Conservation (phyloP, 2,797 vertebrate genomes). For the Kryptopterus vitreolus region DNA sequence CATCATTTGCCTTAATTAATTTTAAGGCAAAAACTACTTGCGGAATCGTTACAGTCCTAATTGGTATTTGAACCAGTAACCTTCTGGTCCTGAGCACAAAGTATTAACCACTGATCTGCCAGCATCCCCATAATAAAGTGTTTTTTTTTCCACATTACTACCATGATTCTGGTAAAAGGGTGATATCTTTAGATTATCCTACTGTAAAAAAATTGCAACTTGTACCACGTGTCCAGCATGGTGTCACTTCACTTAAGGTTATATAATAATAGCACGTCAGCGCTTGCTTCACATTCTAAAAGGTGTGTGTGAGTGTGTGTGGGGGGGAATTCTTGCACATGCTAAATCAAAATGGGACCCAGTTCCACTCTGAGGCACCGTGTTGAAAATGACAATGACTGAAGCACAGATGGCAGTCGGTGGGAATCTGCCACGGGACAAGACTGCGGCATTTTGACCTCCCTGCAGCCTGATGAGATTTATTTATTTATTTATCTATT, state of each 20-base stretch:
- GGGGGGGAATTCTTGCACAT: no score
- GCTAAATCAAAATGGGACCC: slow-evolving; percentile 39
- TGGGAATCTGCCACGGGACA: slow-evolving; percentile 23
- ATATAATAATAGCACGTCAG: slow-evolving; percentile 7
- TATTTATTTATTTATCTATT: no score
- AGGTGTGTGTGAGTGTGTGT: not conserved
- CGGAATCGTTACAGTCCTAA: no score
- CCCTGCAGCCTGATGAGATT: not conserved
- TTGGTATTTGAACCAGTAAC: no score
- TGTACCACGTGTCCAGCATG: not conserved
- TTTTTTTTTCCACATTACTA: not conserved
- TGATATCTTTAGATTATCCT: not conserved
- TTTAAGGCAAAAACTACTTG: no score
- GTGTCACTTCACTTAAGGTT: slow-evolving; percentile 7
- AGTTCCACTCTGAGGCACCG: slow-evolving; percentile 29
- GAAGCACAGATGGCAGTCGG: slow-evolving; percentile 33
- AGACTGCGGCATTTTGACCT: slow-evolving; percentile 17
- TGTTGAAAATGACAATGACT: slow-evolving; percentile 23
- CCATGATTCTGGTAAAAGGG: not conserved
- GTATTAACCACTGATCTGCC: no score
- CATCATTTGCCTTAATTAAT: no score
- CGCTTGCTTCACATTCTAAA: slow-evolving; percentile 15
- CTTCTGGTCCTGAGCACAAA: no score
- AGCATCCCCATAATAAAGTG: no score
- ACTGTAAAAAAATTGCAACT: not conserved